These are phyloP conservation scores for Diuraphis noxia DNA, from an alignment of 1,140 invertebrate species.

Conservation along the genomic window DNA sequence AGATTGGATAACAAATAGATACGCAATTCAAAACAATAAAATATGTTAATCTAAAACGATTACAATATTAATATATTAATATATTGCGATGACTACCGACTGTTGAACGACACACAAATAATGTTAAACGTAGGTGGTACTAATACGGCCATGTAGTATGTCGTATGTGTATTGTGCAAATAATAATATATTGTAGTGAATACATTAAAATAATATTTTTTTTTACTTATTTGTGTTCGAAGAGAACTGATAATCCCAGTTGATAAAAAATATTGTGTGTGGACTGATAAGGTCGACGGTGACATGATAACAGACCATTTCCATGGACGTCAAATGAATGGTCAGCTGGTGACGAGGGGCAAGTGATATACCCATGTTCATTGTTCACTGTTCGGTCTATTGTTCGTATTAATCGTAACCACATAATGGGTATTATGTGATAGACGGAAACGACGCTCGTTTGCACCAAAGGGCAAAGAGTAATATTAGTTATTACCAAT, in stretches of 20 bases:
- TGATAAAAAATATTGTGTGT: background rate
- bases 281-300: background rate
- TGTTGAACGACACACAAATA: background rate
- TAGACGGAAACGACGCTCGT: background rate
- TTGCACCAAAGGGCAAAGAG: no score
- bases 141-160: background rate
- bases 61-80: background rate
- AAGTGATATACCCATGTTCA: background rate
- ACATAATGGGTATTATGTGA: background rate
- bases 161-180: no score
- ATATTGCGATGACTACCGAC: background rate
- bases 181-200: background rate
- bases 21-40: background rate
- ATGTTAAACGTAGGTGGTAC: background rate
- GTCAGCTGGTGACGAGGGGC: no score
- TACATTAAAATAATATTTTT: background rate
- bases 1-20: background rate
- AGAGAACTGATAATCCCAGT: background rate
- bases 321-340: background rate
- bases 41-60: background rate
- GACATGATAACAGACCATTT: background rate
- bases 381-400: background rate
- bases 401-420: background rate
- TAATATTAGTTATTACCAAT: no score
- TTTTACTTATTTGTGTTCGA: background rate